phyloP scores from a whole-genome alignment of 2,797 vertebrate species.

The Tarsius wallacei region DNA sequence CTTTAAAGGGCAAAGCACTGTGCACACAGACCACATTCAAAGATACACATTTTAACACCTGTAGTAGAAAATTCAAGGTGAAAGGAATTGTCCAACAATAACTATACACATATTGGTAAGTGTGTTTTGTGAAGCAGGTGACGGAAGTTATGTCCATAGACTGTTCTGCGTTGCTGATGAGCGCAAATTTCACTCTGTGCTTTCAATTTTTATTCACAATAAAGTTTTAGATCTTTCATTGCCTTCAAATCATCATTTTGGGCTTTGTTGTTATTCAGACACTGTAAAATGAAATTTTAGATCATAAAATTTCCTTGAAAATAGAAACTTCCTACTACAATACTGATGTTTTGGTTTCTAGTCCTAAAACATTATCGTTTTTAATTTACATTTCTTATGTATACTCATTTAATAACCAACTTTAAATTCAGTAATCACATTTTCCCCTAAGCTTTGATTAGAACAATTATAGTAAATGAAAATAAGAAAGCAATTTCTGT shows the following conservation, averaged over 20 bases:
- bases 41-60: background rate
- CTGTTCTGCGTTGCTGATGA: background rate
- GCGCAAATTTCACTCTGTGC: conserved; percentile 5
- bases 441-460: conserved; percentile 86
- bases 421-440: conserved; percentile 87
- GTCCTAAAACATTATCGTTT: conserved; percentile 78
- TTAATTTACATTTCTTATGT: conserved; percentile 83
- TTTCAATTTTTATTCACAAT: conserved; percentile 71
- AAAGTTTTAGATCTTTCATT: conserved; percentile 60
- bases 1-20: background rate
- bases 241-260: conserved; percentile 69
- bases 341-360: conserved; percentile 77
- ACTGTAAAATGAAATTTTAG: conserved; percentile 77
- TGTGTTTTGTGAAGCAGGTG: background rate
- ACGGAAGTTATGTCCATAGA: background rate
- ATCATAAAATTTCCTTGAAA: conserved; percentile 76
- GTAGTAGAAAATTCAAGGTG: background rate
- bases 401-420: conserved; percentile 85
- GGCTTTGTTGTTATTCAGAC: conserved; percentile 59
- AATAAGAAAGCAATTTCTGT: conserved; percentile 85
- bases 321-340: conserved; percentile 73
- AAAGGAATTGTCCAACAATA: conserved; percentile 1
- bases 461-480: conserved; percentile 85
- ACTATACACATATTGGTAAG: background rate
- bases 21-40: background rate